Conservation (phyloP, 1,140 invertebrate genomes). For the Formica selysi region DNA sequence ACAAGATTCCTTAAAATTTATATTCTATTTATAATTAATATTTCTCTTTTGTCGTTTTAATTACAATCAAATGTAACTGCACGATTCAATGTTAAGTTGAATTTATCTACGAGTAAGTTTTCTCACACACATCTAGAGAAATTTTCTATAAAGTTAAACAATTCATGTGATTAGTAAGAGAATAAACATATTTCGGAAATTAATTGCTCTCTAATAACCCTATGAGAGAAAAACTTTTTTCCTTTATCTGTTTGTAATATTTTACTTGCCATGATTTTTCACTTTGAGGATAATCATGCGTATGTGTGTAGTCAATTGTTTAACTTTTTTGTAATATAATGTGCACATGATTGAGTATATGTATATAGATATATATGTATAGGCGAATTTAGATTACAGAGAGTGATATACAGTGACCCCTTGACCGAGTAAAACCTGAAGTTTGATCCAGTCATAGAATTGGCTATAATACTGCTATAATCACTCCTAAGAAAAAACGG, state of each 20-base stretch:
- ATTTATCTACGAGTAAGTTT: background rate
- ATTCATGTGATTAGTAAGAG: background rate
- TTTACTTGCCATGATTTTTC: background rate
- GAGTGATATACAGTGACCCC: conserved; percentile 75
- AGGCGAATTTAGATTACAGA: conserved; percentile 55
- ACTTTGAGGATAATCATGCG: background rate
- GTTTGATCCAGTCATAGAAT: conserved; percentile 72
- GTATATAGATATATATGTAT: conserved; percentile 4
- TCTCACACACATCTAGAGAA: background rate
- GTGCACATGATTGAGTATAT: background rate
- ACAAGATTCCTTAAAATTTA: background rate
- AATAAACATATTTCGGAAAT: background rate
- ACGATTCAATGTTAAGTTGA: background rate
- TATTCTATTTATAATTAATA: background rate
- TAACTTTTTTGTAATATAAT: background rate
- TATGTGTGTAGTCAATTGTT: background rate
- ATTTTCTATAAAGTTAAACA: background rate
- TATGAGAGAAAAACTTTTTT: background rate
- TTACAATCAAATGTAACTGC: background rate
- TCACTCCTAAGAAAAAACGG: background rate
- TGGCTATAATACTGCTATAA: background rate
- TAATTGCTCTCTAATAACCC: background rate
- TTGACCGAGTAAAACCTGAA: conserved; percentile 76
- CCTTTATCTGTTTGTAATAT: background rate
- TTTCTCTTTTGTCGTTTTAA: background rate